phyloP scores from a whole-genome alignment of 2,888 invertebrate genomes.

The Nesidiocoris tenuis region DNA sequence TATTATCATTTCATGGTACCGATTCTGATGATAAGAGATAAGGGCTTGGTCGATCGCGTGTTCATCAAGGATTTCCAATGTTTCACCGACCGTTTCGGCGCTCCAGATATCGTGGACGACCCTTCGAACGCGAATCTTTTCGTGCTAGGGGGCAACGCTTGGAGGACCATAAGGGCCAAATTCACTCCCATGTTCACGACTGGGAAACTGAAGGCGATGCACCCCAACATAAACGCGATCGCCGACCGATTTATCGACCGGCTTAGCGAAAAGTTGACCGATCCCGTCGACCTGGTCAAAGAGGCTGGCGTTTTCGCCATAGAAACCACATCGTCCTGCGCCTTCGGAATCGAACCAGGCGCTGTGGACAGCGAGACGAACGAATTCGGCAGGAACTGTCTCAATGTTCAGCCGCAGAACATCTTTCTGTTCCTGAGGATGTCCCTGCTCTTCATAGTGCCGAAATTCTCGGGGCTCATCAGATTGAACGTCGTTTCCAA shows the following conservation, averaged over 20 bases:
- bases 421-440: neutral
- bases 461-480: conserved; percentile 2
- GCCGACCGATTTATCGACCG: conserved; percentile 4
- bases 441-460: neutral
- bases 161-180: conserved; percentile 25
- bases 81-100: conserved; percentile 22
- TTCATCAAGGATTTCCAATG: conserved; percentile 36
- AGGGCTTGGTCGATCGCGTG: conserved; percentile 17
- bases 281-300: neutral
- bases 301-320: neutral
- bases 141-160: conserved; percentile 26
- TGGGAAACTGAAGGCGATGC: conserved; percentile 13
- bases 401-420: neutral
- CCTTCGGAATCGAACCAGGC: conserved; percentile 20
- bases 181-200: conserved; percentile 34
- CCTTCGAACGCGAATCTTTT: conserved; percentile 33
- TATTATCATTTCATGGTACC: conserved; percentile 35
- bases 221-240: conserved; percentile 1
- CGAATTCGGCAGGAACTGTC: conserved; percentile 10
- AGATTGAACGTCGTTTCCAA: neutral
- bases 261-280: neutral
- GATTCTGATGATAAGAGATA: conserved; percentile 11
- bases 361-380: neutral
- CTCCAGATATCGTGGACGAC: conserved; percentile 18
- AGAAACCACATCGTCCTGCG: conserved; percentile 8